These are phyloP conservation scores for Argentina silus DNA, from an alignment of 2,797 vertebrate genomes.

Conservation along the genomic window DNA sequence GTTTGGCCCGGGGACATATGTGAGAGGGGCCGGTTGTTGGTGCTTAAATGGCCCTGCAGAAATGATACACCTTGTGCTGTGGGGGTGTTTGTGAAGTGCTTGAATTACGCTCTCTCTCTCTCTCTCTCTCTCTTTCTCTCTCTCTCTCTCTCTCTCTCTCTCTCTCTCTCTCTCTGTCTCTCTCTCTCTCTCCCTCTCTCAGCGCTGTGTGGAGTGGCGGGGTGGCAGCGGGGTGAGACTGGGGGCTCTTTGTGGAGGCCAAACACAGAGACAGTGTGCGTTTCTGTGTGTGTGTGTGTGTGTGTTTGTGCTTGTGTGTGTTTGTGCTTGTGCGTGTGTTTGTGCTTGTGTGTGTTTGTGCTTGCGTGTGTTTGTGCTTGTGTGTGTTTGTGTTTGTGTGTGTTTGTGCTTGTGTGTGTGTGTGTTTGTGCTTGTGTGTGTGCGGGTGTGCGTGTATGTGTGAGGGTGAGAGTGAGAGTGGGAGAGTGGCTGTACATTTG, in stretches of 20 bases:
- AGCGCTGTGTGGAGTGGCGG: not conserved
- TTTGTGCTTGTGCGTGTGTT: not conserved
- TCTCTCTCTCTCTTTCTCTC: too few species aligned
- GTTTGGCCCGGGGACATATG: not conserved
- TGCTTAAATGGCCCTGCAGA: not conserved
- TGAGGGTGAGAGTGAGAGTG: not conserved
- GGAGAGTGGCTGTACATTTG: not conserved
- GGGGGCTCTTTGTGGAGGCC: slow-evolving; percentile 10
- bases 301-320: slow-evolving; percentile 23
- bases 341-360: too few species aligned
- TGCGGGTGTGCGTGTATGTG: not conserved
- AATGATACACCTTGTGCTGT: not conserved
- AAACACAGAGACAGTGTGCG: slow-evolving; percentile 52
- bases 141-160: too few species aligned
- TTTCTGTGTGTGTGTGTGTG: slow-evolving; percentile 32
- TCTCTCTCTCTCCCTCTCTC: too few species aligned
- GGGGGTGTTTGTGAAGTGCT: slow-evolving; percentile 12
- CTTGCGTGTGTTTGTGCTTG: slow-evolving; percentile 17
- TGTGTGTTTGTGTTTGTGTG: slow-evolving; percentile 1
- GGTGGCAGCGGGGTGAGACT: slow-evolving; percentile 12
- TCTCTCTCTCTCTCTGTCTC: too few species aligned
- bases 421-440: too few species aligned
- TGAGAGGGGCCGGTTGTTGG: slow-evolving; percentile 1
- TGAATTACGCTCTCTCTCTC: slow-evolving; percentile 16
- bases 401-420: not conserved